Evolutionary conservation across 1,140 invertebrate species (phyloP), one percentile per base, ranked within the genome.

Genomic region (Antheraea pernyi): DNA sequence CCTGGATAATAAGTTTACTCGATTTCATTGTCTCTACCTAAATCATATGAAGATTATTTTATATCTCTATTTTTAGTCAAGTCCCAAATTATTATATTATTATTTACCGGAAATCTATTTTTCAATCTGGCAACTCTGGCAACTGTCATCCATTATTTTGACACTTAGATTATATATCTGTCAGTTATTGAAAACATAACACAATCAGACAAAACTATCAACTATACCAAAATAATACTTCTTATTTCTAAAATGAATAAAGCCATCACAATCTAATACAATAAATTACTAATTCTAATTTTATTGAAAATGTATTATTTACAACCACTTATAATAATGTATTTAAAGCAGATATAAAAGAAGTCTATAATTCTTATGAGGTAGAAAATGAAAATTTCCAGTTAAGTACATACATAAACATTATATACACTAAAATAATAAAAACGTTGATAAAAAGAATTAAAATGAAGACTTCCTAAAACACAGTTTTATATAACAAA

Each of bases 221-320:
- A n/a, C n/a, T n/a, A n/a, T n/a, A n/a, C n/a, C 9, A 2, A 16
- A 16, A 13, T 13, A 53, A 53, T 53, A 53, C 46, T 53, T 4
- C 39, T n/a, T n/a, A 64, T 42, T 42, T 10, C 13, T 64, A 64
- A 46, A 65, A 19, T 30, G 16, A 16, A 53, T 53, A 53, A 65
- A 42, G 18, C 39, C 19, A 65, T 53, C 64, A 65, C 64, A 65
- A 48, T 65, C 64, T 65, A 65, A 65, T 83, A 79, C 71, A 89
- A 87, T 87, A 88, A 89, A 76, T 88, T 87, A 89, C 68, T 75
- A 74, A 69, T 7, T 66, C 77, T 86, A 85, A 69, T 70, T 79
- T 82, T 82, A 62, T 60, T 18, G 19, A 67, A 70, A 65, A 39
- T 39, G 10, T n/a, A 63, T 65, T 78, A 78, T 78, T 73, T 75